These are phyloP conservation scores for Scopus umbretta DNA, from an alignment of 2,113 vertebrate species.

Conservation along the genomic window DNA sequence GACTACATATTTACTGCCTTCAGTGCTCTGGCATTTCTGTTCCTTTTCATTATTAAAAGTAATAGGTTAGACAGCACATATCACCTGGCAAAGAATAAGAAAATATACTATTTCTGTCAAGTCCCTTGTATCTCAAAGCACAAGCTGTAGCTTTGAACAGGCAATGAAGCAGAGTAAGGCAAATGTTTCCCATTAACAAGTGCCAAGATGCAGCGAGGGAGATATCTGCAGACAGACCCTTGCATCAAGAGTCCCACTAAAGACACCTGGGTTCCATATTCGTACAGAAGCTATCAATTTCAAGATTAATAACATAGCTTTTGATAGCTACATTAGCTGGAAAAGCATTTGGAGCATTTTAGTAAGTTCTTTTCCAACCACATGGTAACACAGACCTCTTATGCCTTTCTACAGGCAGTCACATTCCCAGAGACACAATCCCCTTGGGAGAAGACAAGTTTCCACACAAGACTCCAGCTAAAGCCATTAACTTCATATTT, in stretches of 20 bases:
- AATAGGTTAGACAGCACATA: background rate
- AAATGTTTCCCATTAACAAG: background rate
- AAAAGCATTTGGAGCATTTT: background rate
- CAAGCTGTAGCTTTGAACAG: background rate
- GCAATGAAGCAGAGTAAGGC: background rate
- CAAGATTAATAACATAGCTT: background rate
- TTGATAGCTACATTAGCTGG: background rate
- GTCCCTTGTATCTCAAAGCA: background rate
- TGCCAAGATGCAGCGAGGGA: background rate
- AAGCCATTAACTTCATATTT: background rate
- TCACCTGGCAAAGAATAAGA: background rate
- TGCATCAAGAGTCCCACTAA: background rate
- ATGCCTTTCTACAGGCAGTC: background rate
- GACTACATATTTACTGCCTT: background rate
- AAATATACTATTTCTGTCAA: background rate
- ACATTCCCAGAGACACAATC: background rate
- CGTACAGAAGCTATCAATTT: background rate
- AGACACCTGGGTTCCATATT: background rate
- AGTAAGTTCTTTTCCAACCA: constrained; percentile 7
- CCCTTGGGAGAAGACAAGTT: background rate
- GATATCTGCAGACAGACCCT: background rate
- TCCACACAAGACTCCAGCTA: background rate
- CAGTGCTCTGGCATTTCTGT: background rate
- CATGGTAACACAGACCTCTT: background rate
- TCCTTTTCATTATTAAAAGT: background rate